These are phyloP conservation scores for Epirrhoe alternata DNA, from an alignment of 2,888 invertebrate species.

Conservation along the genomic window DNA sequence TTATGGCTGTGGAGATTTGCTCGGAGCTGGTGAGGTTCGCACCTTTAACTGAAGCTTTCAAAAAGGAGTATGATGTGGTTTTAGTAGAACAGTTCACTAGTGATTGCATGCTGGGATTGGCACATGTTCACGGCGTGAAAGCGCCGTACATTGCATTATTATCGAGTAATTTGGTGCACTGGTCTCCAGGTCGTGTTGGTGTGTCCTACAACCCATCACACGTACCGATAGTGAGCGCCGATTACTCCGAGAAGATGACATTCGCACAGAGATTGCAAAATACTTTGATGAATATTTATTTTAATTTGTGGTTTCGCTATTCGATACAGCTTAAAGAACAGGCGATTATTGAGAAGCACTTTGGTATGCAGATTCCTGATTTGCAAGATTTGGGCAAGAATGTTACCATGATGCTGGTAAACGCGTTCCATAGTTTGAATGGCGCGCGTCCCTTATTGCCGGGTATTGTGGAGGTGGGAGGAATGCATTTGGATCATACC, in stretches of 20 bases:
- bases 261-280: constrained; percentile 80
- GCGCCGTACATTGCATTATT: constrained; percentile 85
- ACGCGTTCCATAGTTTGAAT: constrained; percentile 86
- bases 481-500: constrained; percentile 81
- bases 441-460: constrained; percentile 84
- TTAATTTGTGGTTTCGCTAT: constrained; percentile 67
- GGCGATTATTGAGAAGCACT: constrained; percentile 70
- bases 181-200: constrained; percentile 76
- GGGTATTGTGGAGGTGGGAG: constrained; percentile 87
- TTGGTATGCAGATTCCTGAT: constrained; percentile 78
- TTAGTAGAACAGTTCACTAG: constrained; percentile 87
- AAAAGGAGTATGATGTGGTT: constrained; percentile 86
- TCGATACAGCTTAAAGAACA: constrained; percentile 67
- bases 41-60: constrained; percentile 66
- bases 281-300: constrained; percentile 58
- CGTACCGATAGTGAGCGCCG: constrained; percentile 81
- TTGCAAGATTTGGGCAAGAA: constrained; percentile 81
- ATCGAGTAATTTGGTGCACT: constrained; percentile 85
- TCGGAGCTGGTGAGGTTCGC: constrained; percentile 67
- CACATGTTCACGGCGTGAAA: constrained; percentile 78
- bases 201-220: constrained; percentile 81
- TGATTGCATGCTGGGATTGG: constrained; percentile 87
- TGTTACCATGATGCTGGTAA: constrained; percentile 83
- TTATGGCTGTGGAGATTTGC: constrained; percentile 68
- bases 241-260: constrained; percentile 76